Conservation (phyloP, 2,888 invertebrate genomes). For the Schizaphis graminum region DNA sequence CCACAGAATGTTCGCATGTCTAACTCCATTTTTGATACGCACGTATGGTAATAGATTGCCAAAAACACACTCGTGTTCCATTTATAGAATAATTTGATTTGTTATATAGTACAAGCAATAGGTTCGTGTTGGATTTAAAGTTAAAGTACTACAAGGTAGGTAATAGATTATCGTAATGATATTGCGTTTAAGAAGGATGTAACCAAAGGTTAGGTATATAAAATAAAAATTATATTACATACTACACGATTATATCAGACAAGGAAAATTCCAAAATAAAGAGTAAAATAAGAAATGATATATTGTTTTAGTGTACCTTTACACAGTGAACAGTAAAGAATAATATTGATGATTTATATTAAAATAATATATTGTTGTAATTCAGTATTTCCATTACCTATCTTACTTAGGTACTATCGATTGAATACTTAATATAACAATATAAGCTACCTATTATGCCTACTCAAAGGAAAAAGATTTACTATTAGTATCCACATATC, state of each 20-base stretch:
- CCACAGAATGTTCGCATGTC: slow-evolving; percentile 51
- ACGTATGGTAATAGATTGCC: slow-evolving; percentile 56
- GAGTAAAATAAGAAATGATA: not conserved
- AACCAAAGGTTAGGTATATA: slow-evolving; percentile 14
- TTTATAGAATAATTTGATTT: slow-evolving; percentile 64
- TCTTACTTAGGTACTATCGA: not conserved
- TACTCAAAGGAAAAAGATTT: not conserved
- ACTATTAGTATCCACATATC: not conserved
- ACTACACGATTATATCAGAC: not conserved
- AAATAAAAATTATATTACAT: not conserved
- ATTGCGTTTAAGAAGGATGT: slow-evolving; percentile 38
- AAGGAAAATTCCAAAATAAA: not conserved
- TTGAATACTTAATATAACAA: not conserved
- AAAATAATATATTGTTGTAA: not conserved
- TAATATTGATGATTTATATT: not conserved
- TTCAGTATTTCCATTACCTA: not conserved
- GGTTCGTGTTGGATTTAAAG: slow-evolving; percentile 60
- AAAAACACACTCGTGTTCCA: slow-evolving; percentile 58
- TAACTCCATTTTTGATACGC: slow-evolving; percentile 55
- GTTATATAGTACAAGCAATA: slow-evolving; percentile 36
- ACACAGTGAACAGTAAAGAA: not conserved
- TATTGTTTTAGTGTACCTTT: not conserved
- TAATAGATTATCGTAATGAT: slow-evolving; percentile 43
- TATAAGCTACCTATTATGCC: not conserved
- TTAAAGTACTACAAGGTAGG: slow-evolving; percentile 39